A percentile compares a stretch with the other conserved stretches of the same genome.
Conservation (phyloP, 1,140 invertebrate species). For the Zaprionus capensis region DNA sequence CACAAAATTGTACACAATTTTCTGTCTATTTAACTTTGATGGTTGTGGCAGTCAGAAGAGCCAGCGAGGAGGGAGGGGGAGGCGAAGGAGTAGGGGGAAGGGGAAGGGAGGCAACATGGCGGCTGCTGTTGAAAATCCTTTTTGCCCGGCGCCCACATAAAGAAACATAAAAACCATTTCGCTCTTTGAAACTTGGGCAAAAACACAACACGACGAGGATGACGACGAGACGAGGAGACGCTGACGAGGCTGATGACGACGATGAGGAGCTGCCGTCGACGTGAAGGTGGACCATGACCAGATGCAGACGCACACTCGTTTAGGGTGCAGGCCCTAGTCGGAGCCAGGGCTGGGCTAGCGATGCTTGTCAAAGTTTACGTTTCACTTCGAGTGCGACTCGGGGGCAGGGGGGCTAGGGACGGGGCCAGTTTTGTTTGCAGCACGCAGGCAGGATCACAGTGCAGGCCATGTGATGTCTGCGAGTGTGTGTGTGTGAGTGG, state of each 20-base stretch:
- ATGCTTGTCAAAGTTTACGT: conserved; percentile 80
- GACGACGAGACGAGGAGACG: conserved; percentile 26
- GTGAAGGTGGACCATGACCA: conserved; percentile 28
- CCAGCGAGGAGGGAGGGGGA: not conserved
- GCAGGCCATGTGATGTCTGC: conserved; percentile 45
- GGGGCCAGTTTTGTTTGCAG: conserved; percentile 54
- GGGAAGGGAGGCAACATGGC: conserved; percentile 32
- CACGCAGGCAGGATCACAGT: conserved; percentile 38
- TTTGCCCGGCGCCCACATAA: conserved; percentile 73
- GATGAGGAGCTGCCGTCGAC: conserved; percentile 16
- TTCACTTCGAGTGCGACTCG: conserved; percentile 73
- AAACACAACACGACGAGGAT: conserved; percentile 32
- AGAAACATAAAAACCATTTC: conserved; percentile 80
- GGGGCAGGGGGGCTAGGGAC: not conserved
- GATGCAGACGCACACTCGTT: not conserved
- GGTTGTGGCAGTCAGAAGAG: conserved; percentile 42
- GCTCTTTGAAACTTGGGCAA: conserved; percentile 67
- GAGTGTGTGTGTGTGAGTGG: conserved; percentile 24
- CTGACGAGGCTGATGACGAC: not conserved
- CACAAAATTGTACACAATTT: conserved; percentile 79
- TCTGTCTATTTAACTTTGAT: conserved; percentile 80
- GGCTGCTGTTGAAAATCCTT: conserved; percentile 50
- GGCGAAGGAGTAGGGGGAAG: not conserved
- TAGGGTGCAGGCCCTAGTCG: conserved; percentile 13
- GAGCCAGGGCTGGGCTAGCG: conserved; percentile 14